Percentiles rank a stretch among this genome's conserved stretches.
Conservation (phyloP, 2,888 invertebrate genomes). For the Catotricha subobsoleta region DNA sequence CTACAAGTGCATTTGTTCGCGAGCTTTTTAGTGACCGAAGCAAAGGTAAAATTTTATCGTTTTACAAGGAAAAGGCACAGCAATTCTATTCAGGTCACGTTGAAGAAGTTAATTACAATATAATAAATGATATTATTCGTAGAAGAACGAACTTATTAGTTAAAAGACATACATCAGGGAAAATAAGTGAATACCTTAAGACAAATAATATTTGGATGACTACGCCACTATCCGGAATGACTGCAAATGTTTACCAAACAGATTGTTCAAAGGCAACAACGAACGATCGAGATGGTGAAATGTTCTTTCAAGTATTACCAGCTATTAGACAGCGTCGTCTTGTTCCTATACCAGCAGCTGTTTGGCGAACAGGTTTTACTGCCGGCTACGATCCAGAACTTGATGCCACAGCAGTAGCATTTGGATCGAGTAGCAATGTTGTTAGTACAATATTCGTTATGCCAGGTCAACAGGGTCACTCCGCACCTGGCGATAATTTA, state of each 20-base stretch:
- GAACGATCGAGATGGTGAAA: constrained; percentile 63
- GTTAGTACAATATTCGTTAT: constrained; percentile 66
- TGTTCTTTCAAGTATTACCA: constrained; percentile 70
- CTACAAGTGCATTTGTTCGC: constrained; percentile 61
- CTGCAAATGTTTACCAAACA: constrained; percentile 68
- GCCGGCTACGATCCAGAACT: constrained; percentile 72
- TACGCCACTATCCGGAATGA: constrained; percentile 62
- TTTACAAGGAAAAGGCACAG: constrained; percentile 73
- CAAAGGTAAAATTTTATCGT: constrained; percentile 63
- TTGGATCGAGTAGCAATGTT: constrained; percentile 50
- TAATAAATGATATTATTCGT: constrained; percentile 66
- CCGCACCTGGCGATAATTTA: constrained; percentile 61
- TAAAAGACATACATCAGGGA: constrained; percentile 59
- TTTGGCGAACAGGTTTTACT: constrained; percentile 48
- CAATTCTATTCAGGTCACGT: constrained; percentile 77
- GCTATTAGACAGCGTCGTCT: constrained; percentile 60
- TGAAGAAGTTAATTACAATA: constrained; percentile 66
- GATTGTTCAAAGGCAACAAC: constrained; percentile 59
- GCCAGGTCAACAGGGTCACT: constrained; percentile 70
- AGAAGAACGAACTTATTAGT: constrained; percentile 63
- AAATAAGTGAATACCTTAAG: constrained; percentile 56
- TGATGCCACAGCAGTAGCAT: constrained; percentile 66
- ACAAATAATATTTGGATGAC: constrained; percentile 51
- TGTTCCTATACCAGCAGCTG: constrained; percentile 67
- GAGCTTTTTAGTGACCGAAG: constrained; percentile 67